Evolutionary conservation across 2,888 invertebrate species (phyloP), one percentile per base, ranked within the genome.

Genomic region (Halocaridina rubra): DNA sequence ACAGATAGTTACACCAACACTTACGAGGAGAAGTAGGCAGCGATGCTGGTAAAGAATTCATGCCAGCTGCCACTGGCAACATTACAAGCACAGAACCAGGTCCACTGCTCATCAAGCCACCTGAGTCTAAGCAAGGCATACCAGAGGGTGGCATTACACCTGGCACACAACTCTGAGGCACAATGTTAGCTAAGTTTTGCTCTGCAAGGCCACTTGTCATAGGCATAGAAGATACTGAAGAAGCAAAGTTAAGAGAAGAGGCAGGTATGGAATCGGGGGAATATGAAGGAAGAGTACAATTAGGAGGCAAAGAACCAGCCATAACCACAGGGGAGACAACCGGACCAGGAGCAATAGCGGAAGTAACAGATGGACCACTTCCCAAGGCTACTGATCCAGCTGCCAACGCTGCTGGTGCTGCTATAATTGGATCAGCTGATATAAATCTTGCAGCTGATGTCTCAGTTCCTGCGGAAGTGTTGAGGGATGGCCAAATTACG

Each of bases 281-380:
- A 72, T 30, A 39, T 46, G 82, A 46, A 61, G 72, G 32, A 72
- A 61, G 72, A 53, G 75, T 53, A n/a, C n/a, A n/a, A n/a, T n/a
- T n/a, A n/a, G n/a, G n/a, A n/a, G n/a, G n/a, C n/a, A n/a, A n/a
- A 81, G 74, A 33, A 57, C 57, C 57, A 32, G 80, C 29, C 33
- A 74, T 29, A 74, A 81, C 80, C 80, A 81, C 46, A 81, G 80
- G 74, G 24, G 80, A 81, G 29, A 81, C 64, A 74, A 81, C 61
- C 22, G 80, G 80, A 81, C 74, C 80, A 74, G 80, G 72, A 46
- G 80, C 74, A 57, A 39, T 81, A 39, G 80, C 80, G 39, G 80
- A 64, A 29, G 80, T 81, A 61, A 81, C 61, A 59, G 74, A 74
- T 22, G 67, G 64, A 46, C 80, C 80, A 74, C 33, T 74, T 72